Conservation (phyloP, 2,797 vertebrate genomes). For the Synaphobranchus kaupii region DNA sequence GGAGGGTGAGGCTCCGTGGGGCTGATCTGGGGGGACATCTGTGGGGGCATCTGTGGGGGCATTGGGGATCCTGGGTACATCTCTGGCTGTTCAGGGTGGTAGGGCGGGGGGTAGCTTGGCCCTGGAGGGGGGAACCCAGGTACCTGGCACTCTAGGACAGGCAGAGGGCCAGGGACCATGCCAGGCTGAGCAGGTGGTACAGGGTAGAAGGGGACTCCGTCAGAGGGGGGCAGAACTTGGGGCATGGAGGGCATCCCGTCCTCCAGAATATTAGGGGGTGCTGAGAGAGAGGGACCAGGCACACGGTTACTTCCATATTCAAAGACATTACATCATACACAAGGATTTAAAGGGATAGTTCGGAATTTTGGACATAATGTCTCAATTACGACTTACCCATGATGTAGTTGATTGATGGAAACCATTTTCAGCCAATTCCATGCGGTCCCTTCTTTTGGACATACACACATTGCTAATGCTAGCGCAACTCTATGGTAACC, state of each 20-base stretch:
- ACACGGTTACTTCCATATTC: not conserved
- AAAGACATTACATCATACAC: not conserved
- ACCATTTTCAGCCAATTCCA: no score
- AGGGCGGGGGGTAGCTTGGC: constrained; percentile 61
- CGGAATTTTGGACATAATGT: no score
- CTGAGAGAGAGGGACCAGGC: constrained; percentile 57
- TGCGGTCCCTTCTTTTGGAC: no score
- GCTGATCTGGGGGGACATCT: constrained; percentile 61
- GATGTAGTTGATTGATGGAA: no score
- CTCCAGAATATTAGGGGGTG: constrained; percentile 77
- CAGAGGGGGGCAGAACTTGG: constrained; percentile 47
- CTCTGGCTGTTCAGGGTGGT: constrained; percentile 55
- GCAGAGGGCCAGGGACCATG: constrained; percentile 56
- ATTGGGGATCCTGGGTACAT: constrained; percentile 63
- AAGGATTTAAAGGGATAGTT: not conserved
- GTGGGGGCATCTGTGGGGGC: constrained; percentile 53
- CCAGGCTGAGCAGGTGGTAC: constrained; percentile 57
- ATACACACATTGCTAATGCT: no score
- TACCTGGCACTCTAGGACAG: constrained; percentile 49
- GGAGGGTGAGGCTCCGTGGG: constrained; percentile 61
- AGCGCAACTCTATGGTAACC: no score
- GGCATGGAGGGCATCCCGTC: constrained; percentile 64
- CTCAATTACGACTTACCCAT: no score
- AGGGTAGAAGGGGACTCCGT: constrained; percentile 75
- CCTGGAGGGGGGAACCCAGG: constrained; percentile 56